These are phyloP conservation scores for Trichechus manatus DNA, from an alignment of 2,113 vertebrate species.

Conservation along the genomic window DNA sequence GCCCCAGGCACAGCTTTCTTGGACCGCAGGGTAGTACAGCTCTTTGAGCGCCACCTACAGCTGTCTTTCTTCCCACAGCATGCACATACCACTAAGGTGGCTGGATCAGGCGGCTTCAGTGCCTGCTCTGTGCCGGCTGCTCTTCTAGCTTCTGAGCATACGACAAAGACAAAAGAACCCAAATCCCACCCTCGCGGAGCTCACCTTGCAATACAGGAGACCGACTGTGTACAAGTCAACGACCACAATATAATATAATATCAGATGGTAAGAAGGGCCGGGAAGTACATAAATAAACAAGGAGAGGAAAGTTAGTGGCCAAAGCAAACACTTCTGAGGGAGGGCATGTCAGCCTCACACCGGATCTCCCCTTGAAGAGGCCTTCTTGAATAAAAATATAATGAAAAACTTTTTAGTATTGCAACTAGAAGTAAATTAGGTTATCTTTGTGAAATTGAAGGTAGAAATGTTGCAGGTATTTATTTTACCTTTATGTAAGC, in stretches of 20 bases:
- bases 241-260: neutral
- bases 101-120: neutral
- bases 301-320: neutral
- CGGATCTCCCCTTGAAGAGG: neutral
- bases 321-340: neutral
- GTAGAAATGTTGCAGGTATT: conserved; percentile 29
- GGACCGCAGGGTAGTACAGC: neutral
- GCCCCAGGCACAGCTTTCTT: neutral
- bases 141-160: neutral
- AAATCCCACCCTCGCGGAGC: neutral
- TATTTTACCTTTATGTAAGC: conserved; percentile 14
- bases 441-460: conserved; percentile 24
- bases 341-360: neutral
- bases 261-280: neutral
- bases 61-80: neutral
- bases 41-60: neutral
- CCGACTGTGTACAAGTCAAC: neutral
- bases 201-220: neutral
- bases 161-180: neutral
- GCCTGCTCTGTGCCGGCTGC: neutral
- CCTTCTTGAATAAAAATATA: neutral
- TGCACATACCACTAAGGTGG: no score
- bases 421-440: neutral
- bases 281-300: neutral
- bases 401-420: neutral